Percentiles rank a stretch among this genome's conserved stretches.
These are phyloP conservation scores for Drosophila ercepeae DNA, from an alignment of 1,140 invertebrate genomes.

Conservation along the genomic window DNA sequence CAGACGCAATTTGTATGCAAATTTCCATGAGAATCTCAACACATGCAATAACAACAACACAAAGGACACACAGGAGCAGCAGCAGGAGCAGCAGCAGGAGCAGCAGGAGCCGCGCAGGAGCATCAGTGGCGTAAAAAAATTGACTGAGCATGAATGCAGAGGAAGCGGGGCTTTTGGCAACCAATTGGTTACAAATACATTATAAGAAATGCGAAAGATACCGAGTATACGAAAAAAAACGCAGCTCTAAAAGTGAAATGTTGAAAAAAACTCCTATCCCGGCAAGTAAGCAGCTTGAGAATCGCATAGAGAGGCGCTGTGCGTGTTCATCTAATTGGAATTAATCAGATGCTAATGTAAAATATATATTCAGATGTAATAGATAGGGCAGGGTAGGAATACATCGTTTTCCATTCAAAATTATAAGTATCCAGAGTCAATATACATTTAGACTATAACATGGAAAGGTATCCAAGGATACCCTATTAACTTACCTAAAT, in stretches of 20 bases:
- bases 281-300: constrained; percentile 13
- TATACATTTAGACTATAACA: too few relatives aligned
- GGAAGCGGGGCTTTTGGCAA: constrained; percentile 13
- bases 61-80: constrained; percentile 30
- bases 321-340: background rate
- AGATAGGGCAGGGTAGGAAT: background rate
- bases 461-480: too few relatives aligned
- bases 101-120: constrained; percentile 6
- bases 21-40: constrained; percentile 82
- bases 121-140: constrained; percentile 43
- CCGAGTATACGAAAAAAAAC: constrained; percentile 11
- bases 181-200: constrained; percentile 49
- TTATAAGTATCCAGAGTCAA: too few relatives aligned
- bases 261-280: constrained; percentile 4
- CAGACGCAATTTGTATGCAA: constrained; percentile 83
- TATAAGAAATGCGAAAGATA: constrained; percentile 60
- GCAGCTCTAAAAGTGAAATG: constrained; percentile 28
- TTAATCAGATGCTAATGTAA: background rate
- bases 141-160: constrained; percentile 33
- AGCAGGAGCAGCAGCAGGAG: constrained; percentile 15
- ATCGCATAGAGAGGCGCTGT: background rate
- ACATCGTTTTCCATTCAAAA: background rate
- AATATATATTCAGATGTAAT: background rate
- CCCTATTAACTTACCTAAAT: constrained; percentile 14
- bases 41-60: constrained; percentile 64